phyloP scores from a whole-genome alignment of 2,888 invertebrate genomes.

The Scrobipalpa atriplicella region DNA sequence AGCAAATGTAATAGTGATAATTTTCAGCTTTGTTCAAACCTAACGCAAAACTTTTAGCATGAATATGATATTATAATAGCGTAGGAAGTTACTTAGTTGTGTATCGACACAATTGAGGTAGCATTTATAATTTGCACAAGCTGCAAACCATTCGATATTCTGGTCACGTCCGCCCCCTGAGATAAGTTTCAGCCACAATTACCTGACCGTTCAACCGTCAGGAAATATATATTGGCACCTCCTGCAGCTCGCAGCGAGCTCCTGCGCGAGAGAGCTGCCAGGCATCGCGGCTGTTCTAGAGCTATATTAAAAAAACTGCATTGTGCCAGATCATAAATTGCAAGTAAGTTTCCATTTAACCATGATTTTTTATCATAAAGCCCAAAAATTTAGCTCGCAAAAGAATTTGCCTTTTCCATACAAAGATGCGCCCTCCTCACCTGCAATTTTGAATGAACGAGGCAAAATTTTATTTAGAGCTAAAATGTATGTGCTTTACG shows the following conservation, averaged over 20 bases:
- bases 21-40: not conserved
- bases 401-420: too few species aligned
- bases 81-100: constrained; percentile 11
- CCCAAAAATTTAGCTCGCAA: too few species aligned
- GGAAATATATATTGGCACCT: constrained; percentile 81
- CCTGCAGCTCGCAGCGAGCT: constrained; percentile 55
- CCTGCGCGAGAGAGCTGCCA: not conserved
- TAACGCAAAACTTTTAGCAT: not conserved
- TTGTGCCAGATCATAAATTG: too few species aligned
- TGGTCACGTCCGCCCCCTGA: constrained; percentile 71
- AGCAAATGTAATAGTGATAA: not conserved
- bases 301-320: too few species aligned
- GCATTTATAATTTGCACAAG: constrained; percentile 72
- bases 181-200: constrained; percentile 81
- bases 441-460: too few species aligned
- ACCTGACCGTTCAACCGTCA: constrained; percentile 79
- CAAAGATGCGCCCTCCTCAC: too few species aligned
- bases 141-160: constrained; percentile 67
- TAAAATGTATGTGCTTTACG: too few species aligned
- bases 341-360: too few species aligned
- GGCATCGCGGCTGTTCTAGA: constrained; percentile 44
- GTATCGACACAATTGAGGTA: constrained; percentile 31
- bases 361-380: too few species aligned
- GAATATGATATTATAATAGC: not conserved
- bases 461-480: too few species aligned